These are phyloP conservation scores for Pogonocherus hispidulus DNA, from an alignment of 2,888 invertebrate genomes.

Conservation along the genomic window DNA sequence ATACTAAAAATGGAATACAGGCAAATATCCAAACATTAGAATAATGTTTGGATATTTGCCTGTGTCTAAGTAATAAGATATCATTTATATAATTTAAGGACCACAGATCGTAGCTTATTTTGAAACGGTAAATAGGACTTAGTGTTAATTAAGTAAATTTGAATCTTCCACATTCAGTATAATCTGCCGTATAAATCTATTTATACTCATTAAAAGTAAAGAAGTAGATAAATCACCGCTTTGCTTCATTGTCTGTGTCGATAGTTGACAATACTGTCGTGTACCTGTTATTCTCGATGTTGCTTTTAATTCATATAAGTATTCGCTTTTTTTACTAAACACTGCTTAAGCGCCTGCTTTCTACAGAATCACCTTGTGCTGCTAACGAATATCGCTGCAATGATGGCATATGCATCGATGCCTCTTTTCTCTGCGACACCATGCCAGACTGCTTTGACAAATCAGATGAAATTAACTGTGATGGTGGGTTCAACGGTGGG, in stretches of 20 bases:
- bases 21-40: too few relatives aligned
- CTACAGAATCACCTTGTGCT: conserved; percentile 69
- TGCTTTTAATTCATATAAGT: neutral
- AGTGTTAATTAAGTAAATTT: too few relatives aligned
- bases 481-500: conserved; percentile 60
- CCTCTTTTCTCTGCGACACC: conserved; percentile 70
- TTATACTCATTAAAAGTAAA: too few relatives aligned
- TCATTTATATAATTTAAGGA: too few relatives aligned
- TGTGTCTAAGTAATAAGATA: too few relatives aligned
- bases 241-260: neutral
- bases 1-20: too few relatives aligned
- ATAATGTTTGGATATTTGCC: too few relatives aligned
- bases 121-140: too few relatives aligned
- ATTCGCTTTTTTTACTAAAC: conserved; percentile 22
- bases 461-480: conserved; percentile 71
- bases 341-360: conserved; percentile 28
- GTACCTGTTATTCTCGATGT: neutral
- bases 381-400: conserved; percentile 75
- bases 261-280: neutral
- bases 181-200: too few relatives aligned
- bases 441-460: conserved; percentile 70
- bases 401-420: conserved; percentile 74
- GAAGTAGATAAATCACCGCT: too few relatives aligned
- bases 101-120: too few relatives aligned
- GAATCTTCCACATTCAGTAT: too few relatives aligned